These are phyloP conservation scores for Triops longicaudatus DNA, from an alignment of 1,140 invertebrate genomes.

Conservation along the genomic window DNA sequence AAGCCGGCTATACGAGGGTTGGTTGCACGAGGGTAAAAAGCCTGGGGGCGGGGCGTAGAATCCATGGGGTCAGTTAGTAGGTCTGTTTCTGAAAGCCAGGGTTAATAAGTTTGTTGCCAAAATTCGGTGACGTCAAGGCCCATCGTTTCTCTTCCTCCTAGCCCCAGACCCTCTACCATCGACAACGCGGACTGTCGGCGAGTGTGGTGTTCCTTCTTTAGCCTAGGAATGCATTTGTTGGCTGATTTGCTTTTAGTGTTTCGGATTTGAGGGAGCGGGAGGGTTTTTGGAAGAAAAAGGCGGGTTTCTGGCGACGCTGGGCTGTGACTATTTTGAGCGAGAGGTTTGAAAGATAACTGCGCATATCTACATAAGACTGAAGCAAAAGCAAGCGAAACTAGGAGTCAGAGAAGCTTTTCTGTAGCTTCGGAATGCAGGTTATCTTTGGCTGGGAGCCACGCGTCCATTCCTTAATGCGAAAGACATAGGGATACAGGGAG, in stretches of 20 bases:
- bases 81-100: not conserved
- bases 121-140: not conserved
- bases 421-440: conserved; percentile 8
- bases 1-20: not conserved
- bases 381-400: not conserved
- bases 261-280: not conserved
- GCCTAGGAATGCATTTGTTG: not conserved
- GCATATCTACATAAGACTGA: not conserved
- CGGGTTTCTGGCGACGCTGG: not conserved
- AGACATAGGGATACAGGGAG: not conserved
- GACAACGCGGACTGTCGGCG: not conserved
- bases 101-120: not conserved
- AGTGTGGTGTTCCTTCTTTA: not conserved
- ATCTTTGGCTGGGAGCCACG: conserved; percentile 6
- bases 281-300: not conserved
- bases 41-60: not conserved
- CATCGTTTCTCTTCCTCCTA: not conserved
- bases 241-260: not conserved
- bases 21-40: not conserved
- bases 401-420: not conserved
- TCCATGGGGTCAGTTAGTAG: not conserved
- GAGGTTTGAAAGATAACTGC: conserved; percentile 11
- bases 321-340: not conserved
- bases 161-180: not conserved
- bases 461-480: not conserved